phyloP scores from a whole-genome alignment of 2,888 invertebrate species.

The Acronicta leporina region DNA sequence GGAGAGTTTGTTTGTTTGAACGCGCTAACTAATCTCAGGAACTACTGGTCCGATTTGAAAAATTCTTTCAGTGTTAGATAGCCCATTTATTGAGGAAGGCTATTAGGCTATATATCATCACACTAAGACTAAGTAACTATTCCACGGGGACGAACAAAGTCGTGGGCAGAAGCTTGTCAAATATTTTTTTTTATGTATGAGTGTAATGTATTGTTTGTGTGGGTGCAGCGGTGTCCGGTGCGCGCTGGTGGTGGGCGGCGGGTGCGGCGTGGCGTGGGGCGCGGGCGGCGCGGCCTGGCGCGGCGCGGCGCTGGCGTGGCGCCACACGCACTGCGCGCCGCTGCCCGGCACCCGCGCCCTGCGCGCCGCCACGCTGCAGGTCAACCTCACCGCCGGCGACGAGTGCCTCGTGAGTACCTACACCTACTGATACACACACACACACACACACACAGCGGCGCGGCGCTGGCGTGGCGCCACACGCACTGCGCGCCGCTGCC shows the following conservation, averaged over 20 bases:
- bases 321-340: conserved; percentile 89
- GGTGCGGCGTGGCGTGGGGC: conserved; percentile 86
- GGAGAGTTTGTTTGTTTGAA: no score
- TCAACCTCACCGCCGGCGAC: conserved; percentile 94
- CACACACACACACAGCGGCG: conserved; percentile 58
- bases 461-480: conserved; percentile 92
- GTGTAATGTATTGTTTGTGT: neutral
- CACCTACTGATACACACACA: neutral
- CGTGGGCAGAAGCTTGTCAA: no score
- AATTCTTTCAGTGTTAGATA: no score
- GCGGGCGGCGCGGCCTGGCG: conserved; percentile 86
- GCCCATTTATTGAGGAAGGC: no score
- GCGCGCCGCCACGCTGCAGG: conserved; percentile 95
- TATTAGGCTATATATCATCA: no score
- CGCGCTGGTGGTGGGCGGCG: conserved; percentile 81
- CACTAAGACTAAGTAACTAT: no score
- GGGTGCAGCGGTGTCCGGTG: conserved; percentile 76
- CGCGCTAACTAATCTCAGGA: no score
- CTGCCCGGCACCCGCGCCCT: conserved; percentile 70
- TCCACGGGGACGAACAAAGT: no score
- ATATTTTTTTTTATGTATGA: no score
- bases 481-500: conserved; percentile 82
- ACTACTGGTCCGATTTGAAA: no score
- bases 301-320: conserved; percentile 90
- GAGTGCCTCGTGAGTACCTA: conserved; percentile 95